Base-by-base conservation (phyloP, 2,888 invertebrate genomes). In the Yponomeuta malinellus region DNA sequence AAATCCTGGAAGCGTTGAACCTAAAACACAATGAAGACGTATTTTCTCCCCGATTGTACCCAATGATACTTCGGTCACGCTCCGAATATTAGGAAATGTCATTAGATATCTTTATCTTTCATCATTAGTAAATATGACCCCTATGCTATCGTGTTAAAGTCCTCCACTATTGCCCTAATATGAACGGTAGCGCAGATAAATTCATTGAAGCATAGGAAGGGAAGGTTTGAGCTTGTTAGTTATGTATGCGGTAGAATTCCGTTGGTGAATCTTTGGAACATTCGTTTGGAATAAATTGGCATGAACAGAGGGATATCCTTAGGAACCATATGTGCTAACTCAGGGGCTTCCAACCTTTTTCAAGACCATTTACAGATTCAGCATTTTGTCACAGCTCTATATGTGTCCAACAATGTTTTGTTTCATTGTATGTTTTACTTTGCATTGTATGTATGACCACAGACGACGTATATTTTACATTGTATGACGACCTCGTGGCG, bases 31-130 rank as follows among this genome's bases (percentile, higher is more conserved):
- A 6, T 8, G 43, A 8, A 43, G 43, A 43, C 43, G 6, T 8
- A 59, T 59, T 59, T 59, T 59, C 52, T 15, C 5, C 15, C 52
- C 15, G 52, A 59, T 59, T 59, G 52, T 59, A 59, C 52, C 15
- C 52, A 37, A 37, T 37, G 37, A 67, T 43, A 43, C n/a, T 43
- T 43, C n/a, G 43, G 67, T 67, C 67, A 67, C 67, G 67, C 37
- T 67, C n/a, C n/a, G 67, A 15, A 33, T 67, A 67, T 67, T 67
- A 37, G n/a, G 67, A 59, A 67, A 67, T 67, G 67, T 37, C 67
- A 67, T 67, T 67, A n/a, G 15, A 59, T 59, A 12, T 59, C 52
- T 59, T 59, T 59, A 59, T 59, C 52, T 15, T 15, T 15, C 52
- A 43, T 43, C 43, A 43, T 59, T 59, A 59, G 15, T 15, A 59